Percentiles rank a stretch among this genome's conserved stretches.
phyloP scores from a whole-genome alignment of 2,888 invertebrate species.

The Drosophila mimica region DNA sequence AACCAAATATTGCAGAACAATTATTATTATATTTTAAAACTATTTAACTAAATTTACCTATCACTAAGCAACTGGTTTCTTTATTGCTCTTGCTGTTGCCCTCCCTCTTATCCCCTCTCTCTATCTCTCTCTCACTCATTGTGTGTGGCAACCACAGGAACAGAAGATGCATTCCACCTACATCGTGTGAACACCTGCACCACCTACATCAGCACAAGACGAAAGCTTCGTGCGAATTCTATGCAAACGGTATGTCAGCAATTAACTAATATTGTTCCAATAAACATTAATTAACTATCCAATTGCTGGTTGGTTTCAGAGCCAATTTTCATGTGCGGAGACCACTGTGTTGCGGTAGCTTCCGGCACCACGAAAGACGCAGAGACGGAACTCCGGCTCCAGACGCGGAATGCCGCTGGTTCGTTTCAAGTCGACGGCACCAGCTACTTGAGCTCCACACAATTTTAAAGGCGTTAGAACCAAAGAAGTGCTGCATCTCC shows the following conservation, averaged over 20 bases:
- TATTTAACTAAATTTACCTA: neutral
- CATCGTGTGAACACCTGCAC: slow-evolving; percentile 88
- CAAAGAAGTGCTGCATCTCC: slow-evolving; percentile 62
- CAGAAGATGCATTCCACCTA: slow-evolving; percentile 86
- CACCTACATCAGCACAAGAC: slow-evolving; percentile 87
- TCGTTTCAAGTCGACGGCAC: slow-evolving; percentile 41
- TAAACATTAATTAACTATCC: neutral
- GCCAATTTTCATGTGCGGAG: slow-evolving; percentile 85
- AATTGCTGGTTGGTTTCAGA: slow-evolving; percentile 58
- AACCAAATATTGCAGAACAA: neutral
- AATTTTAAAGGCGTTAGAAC: slow-evolving; percentile 53
- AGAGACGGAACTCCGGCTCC: slow-evolving; percentile 12
- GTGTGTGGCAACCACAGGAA: slow-evolving; percentile 69
- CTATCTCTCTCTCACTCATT: neutral
- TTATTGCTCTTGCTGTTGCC: slow-evolving; percentile 25
- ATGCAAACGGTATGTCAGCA: slow-evolving; percentile 80
- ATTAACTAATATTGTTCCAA: neutral
- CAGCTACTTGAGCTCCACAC: slow-evolving; percentile 49
- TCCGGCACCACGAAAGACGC: slow-evolving; percentile 37
- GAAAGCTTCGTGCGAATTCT: slow-evolving; percentile 84
- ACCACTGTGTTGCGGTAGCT: slow-evolving; percentile 84
- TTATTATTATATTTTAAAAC: neutral
- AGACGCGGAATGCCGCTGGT: slow-evolving; percentile 31
- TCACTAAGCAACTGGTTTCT: slow-evolving; percentile 10
- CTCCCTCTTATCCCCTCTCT: neutral